Evolutionary conservation across 2,888 invertebrate species (phyloP).

Genomic region (Panopea generosa): DNA sequence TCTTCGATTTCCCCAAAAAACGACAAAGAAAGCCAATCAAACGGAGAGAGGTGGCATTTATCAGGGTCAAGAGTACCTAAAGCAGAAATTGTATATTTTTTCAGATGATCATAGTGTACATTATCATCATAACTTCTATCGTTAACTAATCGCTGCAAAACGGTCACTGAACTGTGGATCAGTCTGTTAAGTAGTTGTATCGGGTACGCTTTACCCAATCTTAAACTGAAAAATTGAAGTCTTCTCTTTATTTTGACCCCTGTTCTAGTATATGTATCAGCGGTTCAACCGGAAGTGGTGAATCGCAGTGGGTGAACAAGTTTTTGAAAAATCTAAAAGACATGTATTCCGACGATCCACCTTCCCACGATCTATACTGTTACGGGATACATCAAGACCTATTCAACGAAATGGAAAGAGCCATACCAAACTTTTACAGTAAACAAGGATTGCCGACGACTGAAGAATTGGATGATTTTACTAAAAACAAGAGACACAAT

Average conservation of each 20-base stretch:
- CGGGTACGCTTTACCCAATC: constrained; percentile 33
- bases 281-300: constrained; percentile 47
- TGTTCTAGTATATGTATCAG: constrained; percentile 52
- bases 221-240: constrained; percentile 34
- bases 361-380: constrained; percentile 37
- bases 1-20: too few relatives aligned
- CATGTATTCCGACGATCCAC: constrained; percentile 47
- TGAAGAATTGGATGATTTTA: constrained; percentile 36
- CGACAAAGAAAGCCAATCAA: constrained; percentile 16
- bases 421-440: constrained; percentile 27
- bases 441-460: constrained; percentile 21
- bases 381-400: constrained; percentile 40
- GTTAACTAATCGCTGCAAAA: constrained; percentile 45
- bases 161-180: constrained; percentile 37
- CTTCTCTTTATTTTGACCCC: constrained; percentile 45
- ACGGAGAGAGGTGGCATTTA: constrained; percentile 45
- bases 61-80: constrained; percentile 40
- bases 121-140: constrained; percentile 50
- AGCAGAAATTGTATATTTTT: constrained; percentile 58
- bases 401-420: constrained; percentile 38
- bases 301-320: constrained; percentile 48
- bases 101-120: constrained; percentile 52
- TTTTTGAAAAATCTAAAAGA: constrained; percentile 23
- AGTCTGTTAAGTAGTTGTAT: constrained; percentile 41
- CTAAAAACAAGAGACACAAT: constrained; percentile 15